Evolutionary conservation across 2,888 invertebrate species (phyloP).

Genomic region (Myopa testacea): DNA sequence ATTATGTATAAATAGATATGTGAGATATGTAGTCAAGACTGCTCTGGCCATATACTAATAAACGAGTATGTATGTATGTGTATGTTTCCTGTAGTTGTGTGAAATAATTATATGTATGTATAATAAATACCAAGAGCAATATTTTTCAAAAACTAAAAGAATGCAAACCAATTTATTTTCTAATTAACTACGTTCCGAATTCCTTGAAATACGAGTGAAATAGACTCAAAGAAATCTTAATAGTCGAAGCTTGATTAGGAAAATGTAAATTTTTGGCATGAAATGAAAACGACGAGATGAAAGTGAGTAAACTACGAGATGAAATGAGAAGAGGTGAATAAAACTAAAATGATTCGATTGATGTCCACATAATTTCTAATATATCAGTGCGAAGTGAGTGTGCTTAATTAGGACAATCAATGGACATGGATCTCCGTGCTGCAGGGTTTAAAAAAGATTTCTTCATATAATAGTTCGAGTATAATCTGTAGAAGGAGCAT

Average conservation of each 20-base stretch:
- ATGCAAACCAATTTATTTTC: conserved; percentile 37
- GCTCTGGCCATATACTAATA: conserved; percentile 22
- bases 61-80: conserved; percentile 4
- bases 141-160: conserved; percentile 37
- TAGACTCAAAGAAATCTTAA: no score
- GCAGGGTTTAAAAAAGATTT: neutral
- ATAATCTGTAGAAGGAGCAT: no score
- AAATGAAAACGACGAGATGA: neutral
- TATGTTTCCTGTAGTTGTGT: conserved; percentile 1
- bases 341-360: neutral
- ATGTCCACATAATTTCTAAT: neutral
- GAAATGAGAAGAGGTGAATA: neutral
- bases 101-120: conserved; percentile 8
- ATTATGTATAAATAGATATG: conserved; percentile 34
- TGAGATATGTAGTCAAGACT: conserved; percentile 43
- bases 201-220: neutral
- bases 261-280: neutral
- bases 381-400: no score
- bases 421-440: conserved; percentile 17
- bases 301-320: neutral
- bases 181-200: conserved; percentile 10
- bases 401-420: conserved; percentile 27
- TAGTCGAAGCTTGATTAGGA: neutral
- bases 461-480: neutral
- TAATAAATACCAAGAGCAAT: conserved; percentile 10